Percentiles rank a stretch among this genome's conserved stretches.
These are phyloP conservation scores for Holcopasites calliopsidis DNA, from an alignment of 1,140 invertebrate genomes.

Conservation along the genomic window DNA sequence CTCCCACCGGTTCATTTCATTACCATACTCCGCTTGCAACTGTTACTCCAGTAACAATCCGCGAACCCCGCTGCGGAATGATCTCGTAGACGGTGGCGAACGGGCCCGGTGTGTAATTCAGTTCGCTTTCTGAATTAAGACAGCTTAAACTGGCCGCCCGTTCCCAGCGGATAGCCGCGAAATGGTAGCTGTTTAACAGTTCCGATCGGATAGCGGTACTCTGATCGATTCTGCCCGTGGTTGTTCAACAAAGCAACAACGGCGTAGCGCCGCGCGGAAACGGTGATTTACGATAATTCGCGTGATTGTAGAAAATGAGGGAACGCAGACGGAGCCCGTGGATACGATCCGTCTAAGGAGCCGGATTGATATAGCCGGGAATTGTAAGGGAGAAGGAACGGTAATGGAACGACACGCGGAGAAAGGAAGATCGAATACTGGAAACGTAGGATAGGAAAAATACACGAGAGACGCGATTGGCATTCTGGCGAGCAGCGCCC, in stretches of 20 bases:
- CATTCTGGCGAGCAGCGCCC: conserved; percentile 55
- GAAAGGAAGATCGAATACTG: background rate
- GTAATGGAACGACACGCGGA: conserved; percentile 2
- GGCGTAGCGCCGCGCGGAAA: background rate
- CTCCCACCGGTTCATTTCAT: too few species aligned
- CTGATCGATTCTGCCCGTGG: conserved; percentile 33
- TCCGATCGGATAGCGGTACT: conserved; percentile 43
- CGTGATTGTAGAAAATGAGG: conserved; percentile 51
- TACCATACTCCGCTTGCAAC: too few species aligned
- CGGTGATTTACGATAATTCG: conserved; percentile 47
- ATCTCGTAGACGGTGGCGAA: background rate
- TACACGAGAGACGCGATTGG: conserved; percentile 55
- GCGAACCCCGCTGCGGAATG: background rate
- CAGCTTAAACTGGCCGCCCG: background rate
- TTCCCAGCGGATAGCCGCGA: conserved; percentile 12
- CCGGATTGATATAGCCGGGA: too few species aligned
- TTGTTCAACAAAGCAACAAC: conserved; percentile 37
- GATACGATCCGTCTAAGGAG: conserved; percentile 2
- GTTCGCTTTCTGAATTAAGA: conserved; percentile 39
- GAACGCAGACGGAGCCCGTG: conserved; percentile 45
- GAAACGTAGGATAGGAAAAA: conserved; percentile 27
- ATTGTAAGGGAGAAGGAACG: too few species aligned
- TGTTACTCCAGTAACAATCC: too few species aligned
- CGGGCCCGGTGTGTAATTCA: background rate
- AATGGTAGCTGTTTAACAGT: conserved; percentile 42